Percentiles rank a stretch among this genome's conserved stretches.
Conservation (phyloP, 2,113 vertebrate genomes). For the Bufo bufo region DNA sequence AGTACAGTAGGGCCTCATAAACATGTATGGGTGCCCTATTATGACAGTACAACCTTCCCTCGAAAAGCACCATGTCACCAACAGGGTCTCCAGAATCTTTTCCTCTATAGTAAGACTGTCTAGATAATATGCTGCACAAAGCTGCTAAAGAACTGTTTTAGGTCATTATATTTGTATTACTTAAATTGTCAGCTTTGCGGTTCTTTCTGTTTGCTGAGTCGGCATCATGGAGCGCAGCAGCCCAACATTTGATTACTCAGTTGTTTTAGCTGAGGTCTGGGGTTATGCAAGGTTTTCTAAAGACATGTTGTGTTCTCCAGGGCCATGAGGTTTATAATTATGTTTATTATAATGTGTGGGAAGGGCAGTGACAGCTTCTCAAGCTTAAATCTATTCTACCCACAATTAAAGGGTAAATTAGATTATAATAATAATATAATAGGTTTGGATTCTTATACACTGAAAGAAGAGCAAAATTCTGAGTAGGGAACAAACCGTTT, state of each 20-base stretch:
- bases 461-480: not conserved
- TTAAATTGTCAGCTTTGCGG: slow-evolving; percentile 1
- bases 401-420: slow-evolving; percentile 22
- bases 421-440: not conserved
- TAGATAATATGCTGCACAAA: not conserved
- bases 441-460: not conserved
- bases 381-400: not conserved
- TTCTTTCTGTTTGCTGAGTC: slow-evolving; percentile 21
- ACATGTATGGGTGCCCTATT: too few species aligned
- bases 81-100: not conserved
- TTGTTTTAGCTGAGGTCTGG: not conserved
- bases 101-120: not conserved
- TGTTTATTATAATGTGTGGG: not conserved
- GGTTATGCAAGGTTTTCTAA: slow-evolving; percentile 19
- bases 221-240: not conserved
- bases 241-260: not conserved
- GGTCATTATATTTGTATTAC: slow-evolving; percentile 4
- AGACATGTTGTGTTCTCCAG: not conserved
- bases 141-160: not conserved
- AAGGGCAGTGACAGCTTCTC: not conserved
- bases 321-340: not conserved
- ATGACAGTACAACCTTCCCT: too few species aligned
- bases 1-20: not conserved
- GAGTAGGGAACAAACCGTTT: not conserved
- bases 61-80: too few species aligned